Evolutionary conservation across 2,113 vertebrate species (phyloP).

Genomic region (Chloroceryle aenea): DNA sequence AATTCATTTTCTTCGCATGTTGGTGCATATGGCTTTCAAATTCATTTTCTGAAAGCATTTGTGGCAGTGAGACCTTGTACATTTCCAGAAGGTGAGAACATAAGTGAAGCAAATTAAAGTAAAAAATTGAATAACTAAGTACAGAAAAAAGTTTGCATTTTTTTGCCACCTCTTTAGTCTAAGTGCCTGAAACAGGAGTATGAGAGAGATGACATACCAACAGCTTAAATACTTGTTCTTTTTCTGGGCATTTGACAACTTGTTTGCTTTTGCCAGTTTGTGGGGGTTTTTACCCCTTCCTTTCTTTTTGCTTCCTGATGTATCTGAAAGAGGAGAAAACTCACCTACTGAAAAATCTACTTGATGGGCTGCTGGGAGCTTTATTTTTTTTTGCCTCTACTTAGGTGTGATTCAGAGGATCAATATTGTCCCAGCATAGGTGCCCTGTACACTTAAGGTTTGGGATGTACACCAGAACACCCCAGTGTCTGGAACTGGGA

Average conservation of each 20-base stretch:
- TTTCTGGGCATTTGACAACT: neutral
- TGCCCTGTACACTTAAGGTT: rapidly evolving
- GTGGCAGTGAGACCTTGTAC: neutral
- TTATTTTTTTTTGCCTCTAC: neutral
- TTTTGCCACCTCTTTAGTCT: neutral
- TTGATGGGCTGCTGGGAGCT: neutral
- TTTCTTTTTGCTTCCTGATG: neutral
- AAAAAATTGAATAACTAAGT: neutral
- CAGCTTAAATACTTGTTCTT: neutral
- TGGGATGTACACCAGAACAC: neutral
- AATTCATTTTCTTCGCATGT: neutral
- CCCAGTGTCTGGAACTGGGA: neutral
- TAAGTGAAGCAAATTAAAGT: constrained; percentile 6
- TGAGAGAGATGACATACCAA: neutral
- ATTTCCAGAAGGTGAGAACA: constrained; percentile 30
- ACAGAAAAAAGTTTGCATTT: neutral
- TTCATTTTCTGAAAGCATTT: constrained; percentile 30
- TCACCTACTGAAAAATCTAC: neutral
- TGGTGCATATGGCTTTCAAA: constrained; percentile 5
- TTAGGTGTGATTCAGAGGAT: neutral
- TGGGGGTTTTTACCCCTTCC: neutral
- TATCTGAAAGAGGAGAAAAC: neutral
- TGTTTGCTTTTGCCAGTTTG: neutral
- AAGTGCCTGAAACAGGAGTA: neutral
- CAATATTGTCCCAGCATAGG: neutral